Conservation (phyloP, 2,888 invertebrate species). For the Petrolisthes cinctipes region DNA sequence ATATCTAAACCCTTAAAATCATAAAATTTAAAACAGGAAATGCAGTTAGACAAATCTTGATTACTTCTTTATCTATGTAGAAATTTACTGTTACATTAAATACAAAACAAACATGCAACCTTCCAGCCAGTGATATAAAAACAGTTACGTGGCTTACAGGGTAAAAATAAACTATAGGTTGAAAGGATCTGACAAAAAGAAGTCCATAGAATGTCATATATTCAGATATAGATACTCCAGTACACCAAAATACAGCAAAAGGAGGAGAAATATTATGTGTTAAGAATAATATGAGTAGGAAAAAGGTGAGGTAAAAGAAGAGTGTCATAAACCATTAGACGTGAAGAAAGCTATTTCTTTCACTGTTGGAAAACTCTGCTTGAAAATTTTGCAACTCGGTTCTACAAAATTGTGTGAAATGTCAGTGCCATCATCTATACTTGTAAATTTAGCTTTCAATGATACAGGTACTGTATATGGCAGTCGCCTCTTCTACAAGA, state of each 20-base stretch:
- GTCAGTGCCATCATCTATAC: too few relatives aligned
- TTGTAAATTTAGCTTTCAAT: too few relatives aligned
- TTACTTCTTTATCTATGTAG: slow-evolving; percentile 22
- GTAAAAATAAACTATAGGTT: slow-evolving; percentile 16
- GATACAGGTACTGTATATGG: too few relatives aligned
- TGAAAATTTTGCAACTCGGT: too few relatives aligned
- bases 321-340: too few relatives aligned
- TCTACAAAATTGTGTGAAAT: too few relatives aligned
- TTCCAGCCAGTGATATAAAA: slow-evolving; percentile 32
- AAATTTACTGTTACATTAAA: slow-evolving; percentile 37
- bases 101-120: slow-evolving; percentile 53
- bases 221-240: not conserved
- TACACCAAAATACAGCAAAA: slow-evolving; percentile 20
- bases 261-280: not conserved
- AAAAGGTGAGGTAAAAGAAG: too few relatives aligned
- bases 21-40: not conserved
- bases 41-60: not conserved
- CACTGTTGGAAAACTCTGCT: too few relatives aligned
- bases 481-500: too few relatives aligned
- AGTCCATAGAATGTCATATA: not conserved
- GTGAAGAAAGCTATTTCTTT: too few relatives aligned
- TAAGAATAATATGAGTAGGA: too few relatives aligned
- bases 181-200: slow-evolving; percentile 2
- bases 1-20: not conserved
- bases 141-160: slow-evolving; percentile 31